Base-by-base conservation (phyloP, 1,140 invertebrate genomes). In the Littorina saxatilis region DNA sequence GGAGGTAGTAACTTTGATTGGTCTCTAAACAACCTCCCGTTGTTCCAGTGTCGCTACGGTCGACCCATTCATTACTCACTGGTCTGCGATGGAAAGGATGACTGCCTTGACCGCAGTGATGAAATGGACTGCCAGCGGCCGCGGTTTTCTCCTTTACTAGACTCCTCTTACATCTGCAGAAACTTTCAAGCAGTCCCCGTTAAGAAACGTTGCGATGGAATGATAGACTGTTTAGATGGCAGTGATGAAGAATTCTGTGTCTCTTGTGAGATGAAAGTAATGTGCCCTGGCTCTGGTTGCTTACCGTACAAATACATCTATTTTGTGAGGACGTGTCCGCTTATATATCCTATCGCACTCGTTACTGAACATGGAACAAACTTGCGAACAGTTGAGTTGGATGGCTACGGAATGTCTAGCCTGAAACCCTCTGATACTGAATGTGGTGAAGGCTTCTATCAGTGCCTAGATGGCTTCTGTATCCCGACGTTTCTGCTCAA, bases 401-500 rank as follows among this genome's bases (percentile, higher is more conserved):
- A 83, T 58, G 82, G 82, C n/a, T 76, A 66, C 35, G 82, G 82
- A 7, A 83, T 79, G 61, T 79, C 79, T 58, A 50, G 29, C 35
- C 39, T 29, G 23, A 40, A 20, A 15, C 9, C 1, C 5, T 2
- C 27, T n/a, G 52, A 47, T 13, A 20, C 23, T 13, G 2, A 27
- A 9, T 75, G 70, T 20, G 40, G 55, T 15, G 68, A 68, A 1
- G 61, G 70, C 3, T 55, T 75, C 32, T 75, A 76, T 35, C 37
- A 76, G 47, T 83, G 77, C 61, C 0, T 23, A 0, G 35, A 73
- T 29, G 75, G 43, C 43, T 5, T 9, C 27, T 75, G 23, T 27
- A 75, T 75, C 15, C 73, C 73, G 3, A 29, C 73, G 23, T 75
- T 47, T 47, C 29, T 75, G 20, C 43, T 75, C 27, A 75, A 75